These are phyloP conservation scores for Dicyrtomina minuta DNA, from an alignment of 2,888 invertebrate genomes.

Conservation along the genomic window DNA sequence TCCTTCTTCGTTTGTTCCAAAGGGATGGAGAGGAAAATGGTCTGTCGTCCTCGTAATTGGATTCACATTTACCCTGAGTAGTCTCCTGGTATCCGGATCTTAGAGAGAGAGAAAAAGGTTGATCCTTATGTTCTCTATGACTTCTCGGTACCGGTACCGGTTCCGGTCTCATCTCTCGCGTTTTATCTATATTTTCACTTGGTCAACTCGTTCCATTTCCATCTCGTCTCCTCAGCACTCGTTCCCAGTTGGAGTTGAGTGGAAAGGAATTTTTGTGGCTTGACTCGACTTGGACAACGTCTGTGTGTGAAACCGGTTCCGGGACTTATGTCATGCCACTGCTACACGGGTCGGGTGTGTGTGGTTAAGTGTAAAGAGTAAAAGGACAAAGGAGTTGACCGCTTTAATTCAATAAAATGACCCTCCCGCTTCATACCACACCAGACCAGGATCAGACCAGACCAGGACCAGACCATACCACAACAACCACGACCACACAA, in stretches of 20 bases:
- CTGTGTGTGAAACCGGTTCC: too few relatives aligned
- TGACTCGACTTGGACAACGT: neutral
- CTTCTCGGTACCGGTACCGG: neutral
- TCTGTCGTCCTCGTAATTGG: constrained; percentile 44
- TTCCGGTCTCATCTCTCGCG: neutral
- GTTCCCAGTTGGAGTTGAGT: too few relatives aligned
- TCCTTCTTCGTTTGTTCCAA: constrained; percentile 30
- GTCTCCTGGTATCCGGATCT: constrained; percentile 27
- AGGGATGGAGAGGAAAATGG: constrained; percentile 29
- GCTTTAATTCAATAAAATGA: constrained; percentile 35
- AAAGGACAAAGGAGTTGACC: constrained; percentile 28
- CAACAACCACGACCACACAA: too few relatives aligned
- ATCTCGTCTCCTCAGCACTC: too few relatives aligned
- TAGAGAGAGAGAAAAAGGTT: neutral
- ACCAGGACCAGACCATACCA: neutral
- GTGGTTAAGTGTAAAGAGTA: neutral
- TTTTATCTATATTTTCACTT: constrained; percentile 2
- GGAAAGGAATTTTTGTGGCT: too few relatives aligned
- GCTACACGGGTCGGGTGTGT: neutral
- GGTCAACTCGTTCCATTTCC: constrained; percentile 19
- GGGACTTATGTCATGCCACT: neutral
- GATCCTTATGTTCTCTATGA: constrained; percentile 1
- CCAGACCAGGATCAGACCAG: neutral
- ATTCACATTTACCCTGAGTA: constrained; percentile 45
- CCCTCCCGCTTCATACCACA: constrained; percentile 10